phyloP scores from a whole-genome alignment of 2,113 vertebrate genomes.

The Corvus hawaiiensis region DNA sequence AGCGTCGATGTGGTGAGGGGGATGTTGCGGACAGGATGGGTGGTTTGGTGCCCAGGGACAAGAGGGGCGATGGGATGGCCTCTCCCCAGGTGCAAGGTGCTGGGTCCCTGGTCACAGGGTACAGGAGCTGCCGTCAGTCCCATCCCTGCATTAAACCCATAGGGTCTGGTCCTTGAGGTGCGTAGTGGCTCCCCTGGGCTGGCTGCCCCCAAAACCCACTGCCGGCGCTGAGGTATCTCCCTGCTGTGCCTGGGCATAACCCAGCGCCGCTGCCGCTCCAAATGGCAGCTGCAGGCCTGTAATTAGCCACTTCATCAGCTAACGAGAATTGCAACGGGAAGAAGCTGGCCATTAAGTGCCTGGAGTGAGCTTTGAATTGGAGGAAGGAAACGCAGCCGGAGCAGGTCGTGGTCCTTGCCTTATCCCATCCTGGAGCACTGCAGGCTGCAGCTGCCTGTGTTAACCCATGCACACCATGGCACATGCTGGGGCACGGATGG shows the following conservation, averaged over 20 bases:
- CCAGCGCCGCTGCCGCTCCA: rapidly evolving
- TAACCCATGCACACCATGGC: rapidly evolving
- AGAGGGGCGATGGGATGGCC: background rate
- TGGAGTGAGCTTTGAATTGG: background rate
- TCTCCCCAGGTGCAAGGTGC: background rate
- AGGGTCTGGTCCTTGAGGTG: background rate
- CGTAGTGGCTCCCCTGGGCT: background rate
- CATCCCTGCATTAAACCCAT: background rate
- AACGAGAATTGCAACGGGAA: background rate
- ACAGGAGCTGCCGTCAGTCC: background rate
- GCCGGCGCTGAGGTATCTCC: background rate
- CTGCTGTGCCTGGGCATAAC: background rate
- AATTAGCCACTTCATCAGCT: background rate
- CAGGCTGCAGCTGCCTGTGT: rapidly evolving
- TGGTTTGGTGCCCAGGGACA: background rate
- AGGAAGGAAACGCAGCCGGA: background rate
- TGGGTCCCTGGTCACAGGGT: background rate
- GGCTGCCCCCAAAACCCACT: background rate
- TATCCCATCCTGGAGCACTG: rapidly evolving
- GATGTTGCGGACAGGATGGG: background rate
- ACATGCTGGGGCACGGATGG: rapidly evolving
- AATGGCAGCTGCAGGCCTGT: background rate
- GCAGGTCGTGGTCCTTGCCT: background rate
- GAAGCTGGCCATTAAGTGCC: background rate
- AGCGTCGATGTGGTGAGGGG: rapidly evolving